Evolutionary conservation across 2,888 invertebrate species (phyloP), one percentile per base, ranked within the genome.

Genomic region (Athripsodes cinereus): DNA sequence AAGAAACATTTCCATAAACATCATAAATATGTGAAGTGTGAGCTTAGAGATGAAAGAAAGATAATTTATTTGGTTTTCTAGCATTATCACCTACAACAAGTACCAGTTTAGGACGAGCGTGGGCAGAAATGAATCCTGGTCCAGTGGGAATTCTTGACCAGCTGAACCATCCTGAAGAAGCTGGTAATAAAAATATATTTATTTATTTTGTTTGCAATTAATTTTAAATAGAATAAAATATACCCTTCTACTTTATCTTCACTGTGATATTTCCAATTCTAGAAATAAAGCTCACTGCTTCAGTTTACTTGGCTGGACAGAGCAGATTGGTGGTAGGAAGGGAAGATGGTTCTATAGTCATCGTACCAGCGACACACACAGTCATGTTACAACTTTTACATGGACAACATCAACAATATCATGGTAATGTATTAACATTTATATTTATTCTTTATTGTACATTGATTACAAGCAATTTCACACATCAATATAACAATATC

Each of bases 341-440:
- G 10, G 93, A 94, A 69, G 96, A 99, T 70, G 99, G 99, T 1
- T 88, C 91, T 55, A 97, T 99, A 62, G 89, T 98, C 20, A 95
- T 98, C 61, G 90, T 96, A 52, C 93, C 96, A 21, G 98, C 96
- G 0, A 94, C 95, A 0, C 95, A 96, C 69, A 95, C 96, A 0
- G 91, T 98, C 2, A 92, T 94, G 83, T 75, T 95, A 64, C 96
- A 97, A 68, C 73, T 98, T 55, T 76, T 99, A 57, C 92, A 92
- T 66, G 93, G 93, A 5, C 87, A 83, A 63, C 92, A 92, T 72
- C 92, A 92, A 68, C 87, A 90, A 65, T 82, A 83, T 63, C 85
- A 86, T 67, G 87, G 88, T 88, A 71, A 71, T 40, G 26, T 10
- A 6, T 26, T 26, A 26, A 10, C 10, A 6, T 26, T 6, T 6